phyloP scores from a whole-genome alignment of 2,797 vertebrate species.

The Megaceryle alcyon region DNA sequence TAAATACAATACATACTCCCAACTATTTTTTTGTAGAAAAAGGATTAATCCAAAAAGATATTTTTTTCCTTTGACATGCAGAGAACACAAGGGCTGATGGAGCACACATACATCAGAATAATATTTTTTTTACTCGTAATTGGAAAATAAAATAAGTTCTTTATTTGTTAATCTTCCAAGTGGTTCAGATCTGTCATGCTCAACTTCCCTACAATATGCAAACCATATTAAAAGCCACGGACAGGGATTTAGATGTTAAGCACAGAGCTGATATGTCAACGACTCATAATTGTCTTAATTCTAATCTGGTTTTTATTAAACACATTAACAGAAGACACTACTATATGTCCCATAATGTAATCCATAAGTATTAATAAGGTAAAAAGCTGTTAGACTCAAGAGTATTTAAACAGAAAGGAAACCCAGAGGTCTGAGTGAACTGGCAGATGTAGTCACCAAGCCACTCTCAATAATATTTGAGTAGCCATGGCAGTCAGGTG shows the following conservation, averaged over 20 bases:
- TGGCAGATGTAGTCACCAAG: too few relatives aligned
- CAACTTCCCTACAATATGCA: neutral
- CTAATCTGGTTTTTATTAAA: slow-evolving; percentile 36
- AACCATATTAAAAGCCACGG: neutral
- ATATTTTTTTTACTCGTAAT: neutral
- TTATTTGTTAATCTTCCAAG: neutral
- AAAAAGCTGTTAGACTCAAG: neutral
- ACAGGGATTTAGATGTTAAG: slow-evolving; percentile 21
- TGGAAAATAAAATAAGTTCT: neutral
- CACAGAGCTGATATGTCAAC: neutral
- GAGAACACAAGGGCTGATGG: neutral
- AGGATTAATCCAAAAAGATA: neutral
- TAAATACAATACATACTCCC: neutral
- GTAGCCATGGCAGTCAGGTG: too few relatives aligned
- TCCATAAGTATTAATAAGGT: neutral
- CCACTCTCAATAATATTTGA: too few relatives aligned
- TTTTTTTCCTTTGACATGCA: neutral
- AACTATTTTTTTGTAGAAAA: neutral
- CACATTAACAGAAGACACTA: neutral
- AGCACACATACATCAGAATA: neutral
- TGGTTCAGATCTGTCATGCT: neutral
- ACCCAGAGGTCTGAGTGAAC: neutral
- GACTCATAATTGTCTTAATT: neutral
- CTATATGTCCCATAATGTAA: neutral
- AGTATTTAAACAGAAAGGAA: slow-evolving; percentile 1